These are phyloP conservation scores for Corythoichthys intestinalis DNA, from an alignment of 2,113 vertebrate genomes.

Conservation along the genomic window DNA sequence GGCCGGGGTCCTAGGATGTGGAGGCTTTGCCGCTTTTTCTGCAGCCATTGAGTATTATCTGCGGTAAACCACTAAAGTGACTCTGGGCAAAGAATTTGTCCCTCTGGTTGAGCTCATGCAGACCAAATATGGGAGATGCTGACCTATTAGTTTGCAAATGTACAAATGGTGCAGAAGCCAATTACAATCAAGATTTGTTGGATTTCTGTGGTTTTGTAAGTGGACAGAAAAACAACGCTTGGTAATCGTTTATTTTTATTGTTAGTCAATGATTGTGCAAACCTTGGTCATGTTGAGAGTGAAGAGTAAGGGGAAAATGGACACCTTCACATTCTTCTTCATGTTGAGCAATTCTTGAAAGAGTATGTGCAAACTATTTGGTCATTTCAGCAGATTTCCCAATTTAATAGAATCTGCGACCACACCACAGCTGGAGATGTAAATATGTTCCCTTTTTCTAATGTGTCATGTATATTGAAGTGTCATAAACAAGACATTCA, in stretches of 20 bases:
- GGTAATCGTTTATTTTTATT: background rate
- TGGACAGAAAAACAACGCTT: background rate
- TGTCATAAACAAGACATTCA: background rate
- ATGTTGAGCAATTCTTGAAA: background rate
- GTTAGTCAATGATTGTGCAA: background rate
- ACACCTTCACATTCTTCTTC: background rate
- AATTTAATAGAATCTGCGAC: background rate
- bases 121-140: background rate
- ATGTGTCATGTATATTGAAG: background rate
- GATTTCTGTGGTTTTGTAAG: slow-evolving; percentile 8
- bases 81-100: background rate
- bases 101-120: slow-evolving; percentile 4
- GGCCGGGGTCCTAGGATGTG: slow-evolving; percentile 90
- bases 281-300: slow-evolving; percentile 1
- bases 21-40: slow-evolving; percentile 94
- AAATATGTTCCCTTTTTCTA: background rate
- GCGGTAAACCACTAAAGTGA: slow-evolving; percentile 62
- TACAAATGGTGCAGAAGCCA: slow-evolving; percentile 11
- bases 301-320: background rate
- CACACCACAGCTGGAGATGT: background rate
- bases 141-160: background rate
- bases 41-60: slow-evolving; percentile 94
- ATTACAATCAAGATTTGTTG: background rate
- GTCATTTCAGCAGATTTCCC: slow-evolving; percentile 2
- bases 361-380: slow-evolving; percentile 30